These are phyloP conservation scores for Paraescarpia echinospica DNA, from an alignment of 1,140 invertebrate species.

Conservation along the genomic window DNA sequence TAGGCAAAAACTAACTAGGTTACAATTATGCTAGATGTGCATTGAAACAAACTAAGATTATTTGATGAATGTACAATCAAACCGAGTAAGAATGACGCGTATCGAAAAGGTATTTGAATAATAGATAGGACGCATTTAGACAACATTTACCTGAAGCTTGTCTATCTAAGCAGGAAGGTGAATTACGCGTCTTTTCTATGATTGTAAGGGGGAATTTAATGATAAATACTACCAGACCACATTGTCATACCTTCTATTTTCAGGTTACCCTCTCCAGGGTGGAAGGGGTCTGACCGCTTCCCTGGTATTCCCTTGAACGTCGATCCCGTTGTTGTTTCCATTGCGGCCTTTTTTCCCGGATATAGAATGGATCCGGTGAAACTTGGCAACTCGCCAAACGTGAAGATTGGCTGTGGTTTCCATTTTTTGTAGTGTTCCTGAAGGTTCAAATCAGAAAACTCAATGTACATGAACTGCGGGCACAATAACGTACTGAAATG, in stretches of 20 bases:
- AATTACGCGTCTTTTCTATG: background rate
- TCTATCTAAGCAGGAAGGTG: background rate
- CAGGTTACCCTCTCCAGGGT: constrained; percentile 39
- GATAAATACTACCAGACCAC: background rate
- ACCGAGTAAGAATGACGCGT: too few species aligned
- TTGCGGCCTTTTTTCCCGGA: constrained; percentile 41
- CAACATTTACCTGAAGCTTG: too few species aligned
- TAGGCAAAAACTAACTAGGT: too few species aligned
- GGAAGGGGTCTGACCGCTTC: constrained; percentile 36
- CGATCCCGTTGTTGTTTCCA: constrained; percentile 39
- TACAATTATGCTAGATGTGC: background rate
- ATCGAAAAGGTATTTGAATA: too few species aligned
- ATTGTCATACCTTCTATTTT: constrained; percentile 45
- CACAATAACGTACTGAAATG: too few species aligned
- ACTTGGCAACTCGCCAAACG: constrained; percentile 50
- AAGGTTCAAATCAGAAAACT: background rate
- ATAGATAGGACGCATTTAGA: too few species aligned
- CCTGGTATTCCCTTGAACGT: constrained; percentile 39
- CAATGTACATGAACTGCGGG: background rate
- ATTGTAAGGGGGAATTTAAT: background rate
- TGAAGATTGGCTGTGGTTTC: constrained; percentile 41
- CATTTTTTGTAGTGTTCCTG: constrained; percentile 48
- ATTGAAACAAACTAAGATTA: too few species aligned
- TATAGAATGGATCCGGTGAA: constrained; percentile 53
- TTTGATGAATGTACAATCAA: too few species aligned